These are phyloP conservation scores for Mandrillus leucophaeus DNA, from an alignment of 2,113 vertebrate species.

Conservation along the genomic window DNA sequence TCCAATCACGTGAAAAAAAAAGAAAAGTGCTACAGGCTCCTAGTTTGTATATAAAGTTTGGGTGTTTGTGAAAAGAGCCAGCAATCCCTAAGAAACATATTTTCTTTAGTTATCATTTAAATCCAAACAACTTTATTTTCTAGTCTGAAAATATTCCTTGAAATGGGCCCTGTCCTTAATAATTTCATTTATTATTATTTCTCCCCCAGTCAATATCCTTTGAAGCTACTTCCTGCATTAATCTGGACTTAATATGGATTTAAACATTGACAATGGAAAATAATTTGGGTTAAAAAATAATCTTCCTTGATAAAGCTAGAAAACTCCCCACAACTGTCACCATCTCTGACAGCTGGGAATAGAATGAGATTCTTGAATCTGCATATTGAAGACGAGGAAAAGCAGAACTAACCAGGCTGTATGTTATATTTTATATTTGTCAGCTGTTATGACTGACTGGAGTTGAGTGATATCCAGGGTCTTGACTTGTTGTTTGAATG, in stretches of 20 bases:
- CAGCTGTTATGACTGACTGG: not conserved
- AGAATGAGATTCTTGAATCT: conserved; percentile 74
- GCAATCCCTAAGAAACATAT: conserved; percentile 56
- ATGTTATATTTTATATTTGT: conserved; percentile 48
- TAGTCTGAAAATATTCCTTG: conserved; percentile 76
- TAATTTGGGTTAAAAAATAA: conserved; percentile 96
- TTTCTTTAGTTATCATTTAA: conserved; percentile 73
- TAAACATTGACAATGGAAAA: conserved; percentile 99
- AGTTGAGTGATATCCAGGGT: not conserved
- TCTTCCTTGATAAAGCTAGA: conserved; percentile 87
- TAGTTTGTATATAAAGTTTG: conserved; percentile 80
- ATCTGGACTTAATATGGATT: conserved; percentile 97
- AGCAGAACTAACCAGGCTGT: not conserved
- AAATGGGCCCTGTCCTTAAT: conserved; percentile 73
- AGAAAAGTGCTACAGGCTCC: conserved; percentile 68
- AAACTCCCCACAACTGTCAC: conserved; percentile 81
- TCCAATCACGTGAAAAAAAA: conserved; percentile 82
- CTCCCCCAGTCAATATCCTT: conserved; percentile 80
- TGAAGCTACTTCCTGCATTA: conserved; percentile 89
- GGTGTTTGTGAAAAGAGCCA: conserved; percentile 71
- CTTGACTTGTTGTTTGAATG: conserved; percentile 31
- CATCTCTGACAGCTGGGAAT: conserved; percentile 80
- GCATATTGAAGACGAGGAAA: conserved; percentile 74
- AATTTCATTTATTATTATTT: conserved; percentile 83
- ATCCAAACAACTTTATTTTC: conserved; percentile 77